Conservation (phyloP, 2,888 invertebrate species). For the Ariolimax columbianus region DNA sequence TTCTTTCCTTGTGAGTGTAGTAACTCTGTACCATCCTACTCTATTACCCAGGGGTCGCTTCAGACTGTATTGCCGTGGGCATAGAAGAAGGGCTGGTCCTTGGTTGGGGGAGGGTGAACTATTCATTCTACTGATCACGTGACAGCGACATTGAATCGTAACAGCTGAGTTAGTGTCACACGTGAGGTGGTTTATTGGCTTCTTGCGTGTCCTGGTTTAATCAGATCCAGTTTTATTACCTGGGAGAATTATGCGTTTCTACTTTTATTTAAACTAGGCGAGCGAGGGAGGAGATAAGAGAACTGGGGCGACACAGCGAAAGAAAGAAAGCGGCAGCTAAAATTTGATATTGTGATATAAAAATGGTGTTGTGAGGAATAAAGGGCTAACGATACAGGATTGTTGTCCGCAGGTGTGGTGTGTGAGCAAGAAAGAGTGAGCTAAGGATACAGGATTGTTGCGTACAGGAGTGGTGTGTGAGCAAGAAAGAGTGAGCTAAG, state of each 20-base stretch:
- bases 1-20: background rate
- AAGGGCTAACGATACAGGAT: too few relatives aligned
- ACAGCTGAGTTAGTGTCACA: background rate
- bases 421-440: too few relatives aligned
- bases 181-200: background rate
- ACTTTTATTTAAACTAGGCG: background rate
- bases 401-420: too few relatives aligned
- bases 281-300: background rate
- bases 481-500: too few relatives aligned
- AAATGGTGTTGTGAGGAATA: too few relatives aligned
- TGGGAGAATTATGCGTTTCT: background rate
- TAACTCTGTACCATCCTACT: background rate
- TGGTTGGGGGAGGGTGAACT: too few relatives aligned
- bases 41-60: background rate
- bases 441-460: too few relatives aligned
- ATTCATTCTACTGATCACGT: background rate
- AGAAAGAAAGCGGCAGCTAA: too few relatives aligned
- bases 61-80: background rate
- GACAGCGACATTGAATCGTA: background rate
- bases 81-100: too few relatives aligned
- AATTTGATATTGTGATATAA: too few relatives aligned
- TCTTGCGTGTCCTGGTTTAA: slow-evolving; percentile 1
- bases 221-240: background rate
- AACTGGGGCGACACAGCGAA: background rate
- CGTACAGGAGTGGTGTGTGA: too few relatives aligned